phyloP scores from a whole-genome alignment of 53 echinoderm and acorn worm genomes.

The Holothuria leucospilota region DNA sequence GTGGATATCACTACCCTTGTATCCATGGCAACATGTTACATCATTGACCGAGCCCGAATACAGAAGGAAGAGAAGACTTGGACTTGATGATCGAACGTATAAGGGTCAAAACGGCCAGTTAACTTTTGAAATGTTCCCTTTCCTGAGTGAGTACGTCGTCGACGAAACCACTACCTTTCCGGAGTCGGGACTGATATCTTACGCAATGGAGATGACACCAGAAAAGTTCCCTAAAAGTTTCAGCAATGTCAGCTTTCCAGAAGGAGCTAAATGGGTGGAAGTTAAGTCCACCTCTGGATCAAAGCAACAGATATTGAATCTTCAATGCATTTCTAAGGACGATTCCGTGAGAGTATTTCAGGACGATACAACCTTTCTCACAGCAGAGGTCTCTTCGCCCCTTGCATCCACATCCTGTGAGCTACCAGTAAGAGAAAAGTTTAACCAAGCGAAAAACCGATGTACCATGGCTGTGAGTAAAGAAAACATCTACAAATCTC shows the following conservation, averaged over 20 bases:
- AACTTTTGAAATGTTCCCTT: slow-evolving; percentile 78
- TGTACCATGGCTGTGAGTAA: slow-evolving; percentile 48
- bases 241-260: slow-evolving; percentile 58
- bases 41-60: slow-evolving; percentile 83
- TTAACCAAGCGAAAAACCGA: slow-evolving; percentile 30
- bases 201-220: slow-evolving; percentile 69
- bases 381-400: slow-evolving; percentile 30
- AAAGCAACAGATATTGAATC: slow-evolving; percentile 62
- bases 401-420: slow-evolving; percentile 39
- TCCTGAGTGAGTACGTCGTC: slow-evolving; percentile 69
- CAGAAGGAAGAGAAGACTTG: slow-evolving; percentile 72
- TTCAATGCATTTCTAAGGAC: slow-evolving; percentile 68
- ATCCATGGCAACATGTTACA: slow-evolving; percentile 92
- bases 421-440: slow-evolving; percentile 37
- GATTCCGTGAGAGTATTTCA: slow-evolving; percentile 63
- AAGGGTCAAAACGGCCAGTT: slow-evolving; percentile 80
- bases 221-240: slow-evolving; percentile 55
- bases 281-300: slow-evolving; percentile 65
- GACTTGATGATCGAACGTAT: slow-evolving; percentile 79
- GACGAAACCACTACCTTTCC: slow-evolving; percentile 76
- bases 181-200: slow-evolving; percentile 75
- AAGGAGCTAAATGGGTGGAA: slow-evolving; percentile 70
- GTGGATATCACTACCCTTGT: slow-evolving; percentile 77
- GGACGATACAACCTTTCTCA: slow-evolving; percentile 61
- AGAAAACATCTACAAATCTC: slow-evolving; percentile 71